phyloP scores from a whole-genome alignment of 2,113 vertebrate species.

The Accipiter virgatus region DNA sequence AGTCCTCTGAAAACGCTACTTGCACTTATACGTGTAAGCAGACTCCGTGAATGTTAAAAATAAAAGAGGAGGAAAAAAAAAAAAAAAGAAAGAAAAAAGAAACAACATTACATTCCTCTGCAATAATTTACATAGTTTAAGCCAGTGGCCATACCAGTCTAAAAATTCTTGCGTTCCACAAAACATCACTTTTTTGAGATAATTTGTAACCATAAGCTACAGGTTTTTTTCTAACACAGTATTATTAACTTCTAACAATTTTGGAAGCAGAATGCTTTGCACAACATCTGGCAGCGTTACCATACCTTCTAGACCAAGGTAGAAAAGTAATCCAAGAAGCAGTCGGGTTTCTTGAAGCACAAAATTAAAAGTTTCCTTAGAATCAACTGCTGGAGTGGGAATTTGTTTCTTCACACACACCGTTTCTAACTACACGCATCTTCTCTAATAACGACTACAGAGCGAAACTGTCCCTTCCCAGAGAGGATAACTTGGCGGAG shows the following conservation, averaged over 20 bases:
- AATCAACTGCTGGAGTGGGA: background rate
- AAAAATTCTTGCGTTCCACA: background rate
- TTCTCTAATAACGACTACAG: background rate
- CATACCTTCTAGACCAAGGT: constrained; percentile 28
- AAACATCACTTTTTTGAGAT: background rate
- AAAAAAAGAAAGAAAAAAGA: background rate
- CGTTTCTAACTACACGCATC: background rate
- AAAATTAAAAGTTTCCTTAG: constrained; percentile 37
- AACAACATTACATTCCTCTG: background rate
- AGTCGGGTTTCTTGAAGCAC: background rate
- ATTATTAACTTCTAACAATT: background rate
- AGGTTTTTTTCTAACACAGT: background rate
- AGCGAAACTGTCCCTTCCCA: background rate
- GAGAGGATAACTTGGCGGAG: background rate
- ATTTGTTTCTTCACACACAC: background rate
- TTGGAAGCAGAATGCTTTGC: background rate
- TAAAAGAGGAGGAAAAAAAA: no score
- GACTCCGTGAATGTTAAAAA: background rate
- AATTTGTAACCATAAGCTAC: background rate
- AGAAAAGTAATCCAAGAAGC: constrained; percentile 34
- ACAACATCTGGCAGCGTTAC: background rate
- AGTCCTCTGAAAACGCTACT: background rate
- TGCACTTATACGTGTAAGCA: background rate
- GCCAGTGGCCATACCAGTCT: background rate
- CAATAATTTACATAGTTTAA: background rate